These are phyloP conservation scores for Pachyrhynchus sulphureomaculatus DNA, from an alignment of 1,140 invertebrate species.

Conservation along the genomic window DNA sequence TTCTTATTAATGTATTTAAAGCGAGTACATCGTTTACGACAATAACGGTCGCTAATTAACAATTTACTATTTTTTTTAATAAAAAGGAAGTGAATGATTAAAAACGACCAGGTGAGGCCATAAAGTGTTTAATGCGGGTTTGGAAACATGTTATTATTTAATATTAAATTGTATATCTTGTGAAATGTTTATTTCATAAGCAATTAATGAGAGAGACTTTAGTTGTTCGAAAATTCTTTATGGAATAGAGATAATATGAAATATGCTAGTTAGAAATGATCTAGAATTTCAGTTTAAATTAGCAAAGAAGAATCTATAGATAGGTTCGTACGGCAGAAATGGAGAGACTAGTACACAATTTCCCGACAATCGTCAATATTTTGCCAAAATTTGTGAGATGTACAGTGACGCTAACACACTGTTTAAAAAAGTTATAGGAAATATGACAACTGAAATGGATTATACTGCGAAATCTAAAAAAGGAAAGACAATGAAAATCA, in stretches of 20 bases:
- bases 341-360: no score
- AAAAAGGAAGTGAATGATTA: slow-evolving; percentile 36
- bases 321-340: no score
- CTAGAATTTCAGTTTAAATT: no score
- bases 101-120: slow-evolving; percentile 36
- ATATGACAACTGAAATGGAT: no score
- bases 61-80: slow-evolving; percentile 33
- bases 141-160: slow-evolving; percentile 40
- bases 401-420: no score
- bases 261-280: no score
- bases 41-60: slow-evolving; percentile 32
- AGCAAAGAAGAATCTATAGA: no score
- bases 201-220: slow-evolving; percentile 16
- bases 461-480: no score
- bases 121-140: slow-evolving; percentile 42
- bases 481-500: no score
- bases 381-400: no score
- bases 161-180: slow-evolving; percentile 41
- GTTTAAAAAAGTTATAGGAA: no score
- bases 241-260: neutral
- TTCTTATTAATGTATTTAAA: slow-evolving; percentile 30
- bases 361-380: no score
- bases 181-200: slow-evolving; percentile 33
- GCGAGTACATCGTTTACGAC: slow-evolving; percentile 27
- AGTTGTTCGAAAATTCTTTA: neutral